Evolutionary conservation across 2,888 invertebrate genomes (phyloP), one percentile per base, ranked within the genome.

Genomic region (Plagodis dolabraria): DNA sequence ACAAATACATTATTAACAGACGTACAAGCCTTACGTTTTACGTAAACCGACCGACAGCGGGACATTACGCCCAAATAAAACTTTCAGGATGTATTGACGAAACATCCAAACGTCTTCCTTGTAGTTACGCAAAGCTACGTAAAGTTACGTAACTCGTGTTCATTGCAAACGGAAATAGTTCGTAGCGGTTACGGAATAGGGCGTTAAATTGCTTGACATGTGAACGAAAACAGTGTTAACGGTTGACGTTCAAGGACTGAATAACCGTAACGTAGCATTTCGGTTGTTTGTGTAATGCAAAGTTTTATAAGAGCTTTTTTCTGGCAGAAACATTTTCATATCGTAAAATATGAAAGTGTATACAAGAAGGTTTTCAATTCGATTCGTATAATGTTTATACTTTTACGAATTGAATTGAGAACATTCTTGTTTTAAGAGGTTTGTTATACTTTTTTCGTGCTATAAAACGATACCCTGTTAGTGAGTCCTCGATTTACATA

Each of bases 11-110:
- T 38, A 35, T 34, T 12, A 43, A 48, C 52, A 48, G 33, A 51
- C 57, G 33, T 9, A 52, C 52, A 34, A 7, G 6, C 38, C 43
- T 44, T 49, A 33, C n/a, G 40, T 49, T 49, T 40, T 45, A 49
- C 46, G 38, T 10, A n/a, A 44, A 10, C 10, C 2, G 0, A n/a
- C 35, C 47, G 43, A 58, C 48, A 34, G 44, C 40, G 43, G 34
- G 45, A 40, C 53, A 53, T 58, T 44, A 58, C 53, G 12, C 38
- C 9, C 38, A 33, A 59, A 59, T 59, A 59, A 59, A 59, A 59
- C 53, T 53, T 59, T 58, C 58, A 58, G 48, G 44, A 40, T 47
- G 53, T 53, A 59, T 59, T 53, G 59, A 53, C 59, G 59, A 47
- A 53, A 59, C 53, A 49, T 53, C 22, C 44, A 46, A 42, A 47